A percentile compares a stretch with the other conserved stretches of the same genome.
Evolutionary conservation across 2,113 vertebrate species (phyloP).

Genomic region (Indicator maculatus): DNA sequence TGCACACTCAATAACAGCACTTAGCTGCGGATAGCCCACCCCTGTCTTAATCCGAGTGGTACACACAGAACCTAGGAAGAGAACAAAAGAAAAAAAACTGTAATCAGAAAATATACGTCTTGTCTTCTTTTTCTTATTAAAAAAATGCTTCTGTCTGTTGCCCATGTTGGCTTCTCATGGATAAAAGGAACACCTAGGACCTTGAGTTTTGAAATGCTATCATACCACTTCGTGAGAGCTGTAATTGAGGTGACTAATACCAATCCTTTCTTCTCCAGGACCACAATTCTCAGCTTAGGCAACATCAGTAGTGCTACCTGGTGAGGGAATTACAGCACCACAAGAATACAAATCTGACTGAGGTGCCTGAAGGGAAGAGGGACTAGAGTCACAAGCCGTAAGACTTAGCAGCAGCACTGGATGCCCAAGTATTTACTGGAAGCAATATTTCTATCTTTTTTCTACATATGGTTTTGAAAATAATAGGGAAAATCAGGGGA

Average conservation of each 20-base stretch:
- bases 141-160: neutral
- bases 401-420: neutral
- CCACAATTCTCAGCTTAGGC: neutral
- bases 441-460: neutral
- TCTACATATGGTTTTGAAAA: neutral
- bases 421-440: neutral
- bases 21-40: constrained; percentile 96
- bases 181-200: neutral
- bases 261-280: neutral
- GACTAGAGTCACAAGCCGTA: neutral
- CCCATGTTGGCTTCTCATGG: neutral
- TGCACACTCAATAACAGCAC: constrained; percentile 97
- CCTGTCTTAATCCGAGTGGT: constrained; percentile 98
- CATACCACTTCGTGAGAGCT: neutral
- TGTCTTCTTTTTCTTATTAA: neutral
- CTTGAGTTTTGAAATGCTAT: neutral
- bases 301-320: neutral
- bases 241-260: neutral
- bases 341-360: neutral
- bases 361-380: neutral
- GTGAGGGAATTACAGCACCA: neutral
- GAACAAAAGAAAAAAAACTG: neutral
- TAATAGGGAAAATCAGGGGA: neutral
- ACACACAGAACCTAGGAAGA: constrained; percentile 90
- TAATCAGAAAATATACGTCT: neutral